These are phyloP conservation scores for Phaedon cochleariae DNA, from an alignment of 2,888 invertebrate genomes.

Conservation along the genomic window DNA sequence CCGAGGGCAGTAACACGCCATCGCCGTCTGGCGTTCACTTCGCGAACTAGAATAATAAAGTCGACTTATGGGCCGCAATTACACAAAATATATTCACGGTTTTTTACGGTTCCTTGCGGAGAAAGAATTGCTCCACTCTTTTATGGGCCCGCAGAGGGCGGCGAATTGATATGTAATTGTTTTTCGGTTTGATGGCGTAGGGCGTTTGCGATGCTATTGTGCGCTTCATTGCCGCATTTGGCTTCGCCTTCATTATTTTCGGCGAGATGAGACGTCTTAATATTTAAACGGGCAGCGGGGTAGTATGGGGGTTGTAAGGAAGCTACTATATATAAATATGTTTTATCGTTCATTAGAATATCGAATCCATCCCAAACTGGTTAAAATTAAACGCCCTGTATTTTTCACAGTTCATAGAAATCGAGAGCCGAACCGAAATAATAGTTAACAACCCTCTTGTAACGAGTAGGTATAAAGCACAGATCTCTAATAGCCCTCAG, in stretches of 20 bases:
- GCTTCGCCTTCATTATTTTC: constrained; percentile 32
- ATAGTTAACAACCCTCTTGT: too few relatives aligned
- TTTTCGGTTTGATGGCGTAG: constrained; percentile 55
- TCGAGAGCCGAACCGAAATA: too few relatives aligned
- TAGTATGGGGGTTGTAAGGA: too few relatives aligned
- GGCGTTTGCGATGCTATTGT: constrained; percentile 35
- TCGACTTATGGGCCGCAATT: constrained; percentile 63
- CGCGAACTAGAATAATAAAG: constrained; percentile 62
- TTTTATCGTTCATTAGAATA: too few relatives aligned
- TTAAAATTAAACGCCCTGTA: too few relatives aligned
- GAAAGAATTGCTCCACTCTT: constrained; percentile 62
- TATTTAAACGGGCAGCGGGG: not conserved
- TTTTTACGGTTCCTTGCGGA: constrained; percentile 65
- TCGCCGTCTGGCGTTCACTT: constrained; percentile 56
- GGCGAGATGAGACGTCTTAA: constrained; percentile 21
- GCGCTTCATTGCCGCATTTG: constrained; percentile 29
- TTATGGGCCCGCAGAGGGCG: constrained; percentile 61
- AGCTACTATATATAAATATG: too few relatives aligned
- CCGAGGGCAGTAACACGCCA: constrained; percentile 61
- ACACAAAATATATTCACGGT: constrained; percentile 65
- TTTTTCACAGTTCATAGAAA: too few relatives aligned
- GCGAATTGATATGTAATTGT: constrained; percentile 63
- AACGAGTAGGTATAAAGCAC: too few relatives aligned
- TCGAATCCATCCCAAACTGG: too few relatives aligned
- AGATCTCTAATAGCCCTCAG: too few relatives aligned